Conservation (phyloP, 2,888 invertebrate species). For the Pristionchus maxplancki region DNA sequence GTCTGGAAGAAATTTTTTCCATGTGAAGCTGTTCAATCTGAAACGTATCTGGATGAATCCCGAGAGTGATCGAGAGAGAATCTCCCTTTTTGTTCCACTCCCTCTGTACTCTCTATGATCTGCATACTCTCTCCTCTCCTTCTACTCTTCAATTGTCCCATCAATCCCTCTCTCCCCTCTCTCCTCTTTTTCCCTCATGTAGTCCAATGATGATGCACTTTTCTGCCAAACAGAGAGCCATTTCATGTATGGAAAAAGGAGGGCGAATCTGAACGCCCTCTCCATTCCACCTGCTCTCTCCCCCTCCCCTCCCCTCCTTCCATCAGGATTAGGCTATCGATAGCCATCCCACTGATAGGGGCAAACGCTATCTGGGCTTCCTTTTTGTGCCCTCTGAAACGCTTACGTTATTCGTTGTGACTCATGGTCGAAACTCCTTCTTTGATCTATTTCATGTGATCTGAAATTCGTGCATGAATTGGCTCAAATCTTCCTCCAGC, state of each 20-base stretch:
- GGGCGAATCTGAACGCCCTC: neutral
- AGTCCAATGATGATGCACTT: conserved; percentile 41
- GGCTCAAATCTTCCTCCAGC: neutral
- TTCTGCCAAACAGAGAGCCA: conserved; percentile 20
- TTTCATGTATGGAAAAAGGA: conserved; percentile 10
- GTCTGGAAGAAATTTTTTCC: neutral
- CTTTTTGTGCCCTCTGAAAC: neutral
- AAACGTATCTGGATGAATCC: conserved; percentile 23
- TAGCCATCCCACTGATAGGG: conserved; percentile 3
- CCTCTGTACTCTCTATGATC: conserved; percentile 7
- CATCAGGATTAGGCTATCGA: neutral
- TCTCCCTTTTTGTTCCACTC: neutral
- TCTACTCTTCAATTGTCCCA: neutral
- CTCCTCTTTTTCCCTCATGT: conserved; percentile 53
- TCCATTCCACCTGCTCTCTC: neutral
- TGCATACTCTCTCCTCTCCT: neutral
- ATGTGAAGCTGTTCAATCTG: conserved; percentile 40
- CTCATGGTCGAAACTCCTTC: neutral
- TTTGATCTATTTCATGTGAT: neutral
- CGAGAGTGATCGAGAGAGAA: neutral
- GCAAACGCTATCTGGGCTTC: neutral
- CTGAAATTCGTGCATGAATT: neutral
- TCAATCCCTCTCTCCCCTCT: conserved; percentile 49
- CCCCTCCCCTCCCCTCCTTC: neutral
- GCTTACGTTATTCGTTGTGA: neutral